Percentiles rank a stretch among this genome's conserved stretches.
phyloP scores from a whole-genome alignment of 2,797 vertebrate species.

The Odontamblyopus rebecca region DNA sequence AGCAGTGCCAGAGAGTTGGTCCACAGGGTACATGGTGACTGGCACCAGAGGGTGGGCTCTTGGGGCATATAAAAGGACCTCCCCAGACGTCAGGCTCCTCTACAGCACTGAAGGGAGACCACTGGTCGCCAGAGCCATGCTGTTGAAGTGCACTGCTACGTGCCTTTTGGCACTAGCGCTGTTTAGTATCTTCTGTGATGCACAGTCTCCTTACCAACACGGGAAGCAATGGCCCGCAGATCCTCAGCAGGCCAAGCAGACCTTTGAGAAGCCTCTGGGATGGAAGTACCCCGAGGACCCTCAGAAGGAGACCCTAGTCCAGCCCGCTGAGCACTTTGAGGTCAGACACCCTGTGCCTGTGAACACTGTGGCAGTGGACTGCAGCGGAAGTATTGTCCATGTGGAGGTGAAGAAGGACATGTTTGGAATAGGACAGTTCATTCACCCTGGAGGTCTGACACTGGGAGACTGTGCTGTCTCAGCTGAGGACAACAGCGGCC shows the following conservation, averaged over 20 bases:
- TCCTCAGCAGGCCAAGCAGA: constrained; percentile 40
- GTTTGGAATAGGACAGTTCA: constrained; percentile 60
- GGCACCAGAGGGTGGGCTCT: constrained; percentile 44
- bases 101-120: constrained; percentile 57
- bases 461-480: constrained; percentile 55
- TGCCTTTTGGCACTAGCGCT: constrained; percentile 59
- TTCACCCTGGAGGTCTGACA: constrained; percentile 50
- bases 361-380: constrained; percentile 55
- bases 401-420: constrained; percentile 69
- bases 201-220: constrained; percentile 22
- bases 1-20: constrained; percentile 18
- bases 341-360: constrained; percentile 39
- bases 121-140: constrained; percentile 58
- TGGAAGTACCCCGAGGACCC: constrained; percentile 62
- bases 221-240: not conserved
- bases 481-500: constrained; percentile 29
- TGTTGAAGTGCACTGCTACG: constrained; percentile 48
- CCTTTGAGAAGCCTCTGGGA: constrained; percentile 40
- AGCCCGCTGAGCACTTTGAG: constrained; percentile 11
- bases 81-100: constrained; percentile 13
- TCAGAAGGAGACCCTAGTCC: not conserved
- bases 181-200: constrained; percentile 51
- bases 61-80: constrained; percentile 23
- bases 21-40: constrained; percentile 16
- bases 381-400: constrained; percentile 48